Base-by-base conservation (phyloP, 2,888 invertebrate species). In the Myopa testacea region DNA sequence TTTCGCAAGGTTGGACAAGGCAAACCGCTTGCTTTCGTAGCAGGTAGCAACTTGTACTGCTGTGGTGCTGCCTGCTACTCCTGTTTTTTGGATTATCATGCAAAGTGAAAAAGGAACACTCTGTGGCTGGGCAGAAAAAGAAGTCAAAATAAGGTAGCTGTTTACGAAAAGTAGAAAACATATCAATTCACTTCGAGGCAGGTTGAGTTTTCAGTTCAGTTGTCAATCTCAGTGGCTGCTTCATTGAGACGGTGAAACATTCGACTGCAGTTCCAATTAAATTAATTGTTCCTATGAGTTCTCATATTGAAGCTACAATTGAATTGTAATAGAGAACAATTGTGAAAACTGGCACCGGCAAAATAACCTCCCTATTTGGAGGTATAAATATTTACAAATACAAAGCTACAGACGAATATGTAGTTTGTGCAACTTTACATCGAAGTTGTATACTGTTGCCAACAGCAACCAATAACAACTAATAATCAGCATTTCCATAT, bases 1-100 rank as follows among this genome's bases (percentile, higher is more conserved):
- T 55, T 62, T 58, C 60, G 76, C 80, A 80, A 80, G 78, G 79
- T 80, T 80, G 78, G 34, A 74, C 79, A 80, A 80, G 80, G 80
- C 67, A 80, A 80, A 75, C 79, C 62, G 68, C 74, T 74, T 75
- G 71, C 68, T 6, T 34, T 34, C 58, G 58, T 60, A 63, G 62
- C 26, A 38, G 68, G 40, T n/a, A 4, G 14, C 65, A 69, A 40
- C 40, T 55, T 38, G 19, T 72, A 12, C 52, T 69, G n/a, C 10
- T 70, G 60, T 60, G 60, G 58, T 72, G 3, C 7, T 72, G 40
- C 12, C 34, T 50, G 8, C 34, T 37, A 14, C 38, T 68, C 16
- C 12, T 68, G 38, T 40, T 68, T 40, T 16, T 58, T n/a, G n/a
- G n/a, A 6, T 58, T 58, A 19, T 58, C 16, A 58, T 34, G 10